Evolutionary conservation across 2,797 vertebrate species (phyloP).

Genomic region (Mormyrops boulengeri): DNA sequence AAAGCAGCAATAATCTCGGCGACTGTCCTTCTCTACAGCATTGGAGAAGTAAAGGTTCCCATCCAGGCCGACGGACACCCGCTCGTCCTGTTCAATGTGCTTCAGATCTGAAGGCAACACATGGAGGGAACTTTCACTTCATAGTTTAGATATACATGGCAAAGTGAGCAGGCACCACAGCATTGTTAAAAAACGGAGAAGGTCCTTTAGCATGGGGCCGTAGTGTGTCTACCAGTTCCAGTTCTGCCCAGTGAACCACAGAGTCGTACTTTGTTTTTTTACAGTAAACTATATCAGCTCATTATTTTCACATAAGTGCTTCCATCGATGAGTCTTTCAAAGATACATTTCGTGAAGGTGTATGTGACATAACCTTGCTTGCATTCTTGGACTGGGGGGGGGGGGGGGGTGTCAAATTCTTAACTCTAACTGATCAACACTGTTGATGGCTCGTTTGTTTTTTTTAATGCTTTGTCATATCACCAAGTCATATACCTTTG

Average conservation of each 20-base stretch:
- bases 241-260: constrained; percentile 74
- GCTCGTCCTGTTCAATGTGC: constrained; percentile 82
- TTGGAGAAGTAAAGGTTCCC: constrained; percentile 94
- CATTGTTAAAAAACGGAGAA: not conserved
- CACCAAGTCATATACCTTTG: not conserved
- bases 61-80: constrained; percentile 84
- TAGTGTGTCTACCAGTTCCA: constrained; percentile 56
- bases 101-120: constrained; percentile 65
- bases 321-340: not conserved
- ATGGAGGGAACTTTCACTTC: not conserved
- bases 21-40: constrained; percentile 78
- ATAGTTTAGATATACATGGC: not conserved
- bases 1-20: constrained; percentile 89
- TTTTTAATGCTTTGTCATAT: not conserved
- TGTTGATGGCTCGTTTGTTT: not conserved
- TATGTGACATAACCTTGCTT: not conserved
- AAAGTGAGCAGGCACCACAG: not conserved
- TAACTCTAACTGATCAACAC: not conserved
- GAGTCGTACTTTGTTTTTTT: constrained; percentile 71
- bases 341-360: not conserved
- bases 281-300: not conserved
- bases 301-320: not conserved
- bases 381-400: not conserved
- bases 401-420: not conserved
- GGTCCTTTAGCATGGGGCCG: constrained; percentile 48